Base-by-base conservation (phyloP, 2,113 vertebrate species). In the Grallaria varia region DNA sequence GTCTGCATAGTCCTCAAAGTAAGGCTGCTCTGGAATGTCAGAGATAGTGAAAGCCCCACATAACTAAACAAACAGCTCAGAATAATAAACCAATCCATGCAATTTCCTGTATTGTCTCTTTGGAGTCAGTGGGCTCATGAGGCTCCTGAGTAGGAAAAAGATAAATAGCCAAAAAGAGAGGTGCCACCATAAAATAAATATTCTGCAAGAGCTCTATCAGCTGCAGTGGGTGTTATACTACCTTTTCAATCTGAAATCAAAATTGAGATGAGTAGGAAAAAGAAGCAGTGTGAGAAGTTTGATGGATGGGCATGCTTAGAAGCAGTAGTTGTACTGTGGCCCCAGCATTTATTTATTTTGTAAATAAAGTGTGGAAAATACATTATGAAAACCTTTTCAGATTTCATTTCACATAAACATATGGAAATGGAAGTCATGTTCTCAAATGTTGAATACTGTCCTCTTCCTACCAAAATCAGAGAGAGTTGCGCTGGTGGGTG, bases 61-160 rank as follows among this genome's bases (percentile, higher is more conserved):
- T 55, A 93, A 77, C 75, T 90, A 94, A 95, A 94, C 75, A 95
- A 95, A 95, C 71, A 93, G 40, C 63, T 88, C 82, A 67, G 75
- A 96, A 96, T 94, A 95, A 95, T 92, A 96, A 95, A 93, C 79
- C 30, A 55, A 94, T 90, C 78, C 79, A 53, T 28, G 4, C 72
- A 93, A 88, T 86, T 94, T 96, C 96, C 96, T 95, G 90, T 67
- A 53, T 69, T 79, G 67, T 80, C 40, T 80, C 79, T 92, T 78
- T 66, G 72, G 94, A 88, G 72, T 77, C 79, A 80, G 47, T 25
- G 33, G 73, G 56, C 82, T 94, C 76, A 73, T 3, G n/a, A 64
- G 45, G 40, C 21, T 95, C 16, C 27, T 40, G 40, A 93, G 37
- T 31, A 76, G 53, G 40, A 59, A 80, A 82, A 93, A 85, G 75